Conservation (phyloP, 2,888 invertebrate species). For the Stenurella melanura region DNA sequence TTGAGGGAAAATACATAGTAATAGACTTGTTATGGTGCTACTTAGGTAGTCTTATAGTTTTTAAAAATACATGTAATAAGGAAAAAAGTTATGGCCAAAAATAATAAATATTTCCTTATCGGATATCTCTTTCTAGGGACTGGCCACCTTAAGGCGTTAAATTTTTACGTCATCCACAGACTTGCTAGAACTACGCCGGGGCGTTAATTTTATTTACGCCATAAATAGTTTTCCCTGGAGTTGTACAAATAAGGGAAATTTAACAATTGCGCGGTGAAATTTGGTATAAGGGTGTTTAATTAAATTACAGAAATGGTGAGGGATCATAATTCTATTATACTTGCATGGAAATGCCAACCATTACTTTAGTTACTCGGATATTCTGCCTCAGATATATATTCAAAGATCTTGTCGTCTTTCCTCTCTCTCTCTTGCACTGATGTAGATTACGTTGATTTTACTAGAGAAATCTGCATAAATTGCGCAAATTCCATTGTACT, state of each 20-base stretch:
- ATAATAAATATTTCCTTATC: too few relatives aligned
- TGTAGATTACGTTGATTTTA: slow-evolving; percentile 37
- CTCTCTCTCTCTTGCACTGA: slow-evolving; percentile 28
- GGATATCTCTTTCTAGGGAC: too few relatives aligned
- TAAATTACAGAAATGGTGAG: slow-evolving; percentile 45
- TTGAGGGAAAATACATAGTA: too few relatives aligned
- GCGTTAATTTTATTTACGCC: slow-evolving; percentile 24
- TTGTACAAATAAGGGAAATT: slow-evolving; percentile 34
- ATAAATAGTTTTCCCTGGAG: slow-evolving; percentile 34
- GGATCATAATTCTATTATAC: slow-evolving; percentile 50
- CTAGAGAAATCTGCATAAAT: slow-evolving; percentile 41
- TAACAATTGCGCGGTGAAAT: slow-evolving; percentile 35
- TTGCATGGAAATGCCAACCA: slow-evolving; percentile 44
- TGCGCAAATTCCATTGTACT: slow-evolving; percentile 34
- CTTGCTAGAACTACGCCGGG: slow-evolving; percentile 7
- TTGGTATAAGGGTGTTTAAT: slow-evolving; percentile 42
- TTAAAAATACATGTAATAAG: too few relatives aligned
- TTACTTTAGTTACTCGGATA: slow-evolving; percentile 46
- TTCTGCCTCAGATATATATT: slow-evolving; percentile 37
- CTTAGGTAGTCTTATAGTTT: too few relatives aligned
- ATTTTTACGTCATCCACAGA: neutral
- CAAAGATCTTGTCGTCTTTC: slow-evolving; percentile 22
- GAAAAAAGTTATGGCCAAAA: too few relatives aligned
- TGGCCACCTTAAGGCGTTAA: too few relatives aligned
- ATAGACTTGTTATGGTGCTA: too few relatives aligned